Conservation (phyloP, 2,888 invertebrate species). For the Nudaria mundana region DNA sequence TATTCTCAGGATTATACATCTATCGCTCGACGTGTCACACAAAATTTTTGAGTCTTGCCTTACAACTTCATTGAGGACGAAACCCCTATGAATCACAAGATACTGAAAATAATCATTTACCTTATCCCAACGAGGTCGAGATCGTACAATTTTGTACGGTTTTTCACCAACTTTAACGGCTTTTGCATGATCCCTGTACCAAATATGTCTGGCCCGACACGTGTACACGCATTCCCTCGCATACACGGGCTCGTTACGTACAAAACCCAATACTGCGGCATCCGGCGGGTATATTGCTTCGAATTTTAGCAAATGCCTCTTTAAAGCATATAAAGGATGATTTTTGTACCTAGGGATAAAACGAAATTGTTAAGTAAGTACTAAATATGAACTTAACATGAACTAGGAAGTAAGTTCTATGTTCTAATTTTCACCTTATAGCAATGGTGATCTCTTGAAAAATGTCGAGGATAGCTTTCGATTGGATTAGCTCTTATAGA, state of each 20-base stretch:
- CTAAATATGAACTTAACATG: too few relatives aligned
- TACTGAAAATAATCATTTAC: slow-evolving; percentile 66
- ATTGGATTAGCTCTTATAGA: too few relatives aligned
- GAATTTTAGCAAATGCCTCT: slow-evolving; percentile 95
- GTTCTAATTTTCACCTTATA: too few relatives aligned
- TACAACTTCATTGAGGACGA: too few relatives aligned
- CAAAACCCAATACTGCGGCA: slow-evolving; percentile 90
- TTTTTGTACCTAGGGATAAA: slow-evolving; percentile 87
- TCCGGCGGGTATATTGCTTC: slow-evolving; percentile 97
- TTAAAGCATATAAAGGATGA: slow-evolving; percentile 95
- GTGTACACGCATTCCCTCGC: slow-evolving; percentile 92
- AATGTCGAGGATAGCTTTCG: too few relatives aligned
- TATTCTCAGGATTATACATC: too few relatives aligned
- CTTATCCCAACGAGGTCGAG: slow-evolving; percentile 92
- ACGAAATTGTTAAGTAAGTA: not conserved
- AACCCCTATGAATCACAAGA: too few relatives aligned
- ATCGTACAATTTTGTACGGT: slow-evolving; percentile 97
- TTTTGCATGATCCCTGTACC: slow-evolving; percentile 93
- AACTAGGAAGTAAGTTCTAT: too few relatives aligned
- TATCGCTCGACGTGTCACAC: too few relatives aligned
- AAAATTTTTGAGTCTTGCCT: too few relatives aligned
- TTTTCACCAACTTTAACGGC: slow-evolving; percentile 91
- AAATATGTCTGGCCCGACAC: slow-evolving; percentile 94
- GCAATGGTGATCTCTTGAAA: too few relatives aligned
- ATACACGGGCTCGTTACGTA: slow-evolving; percentile 93